Evolutionary conservation across 23 tunicate species (phyloP).

Genomic region (Oikopleura dioica): DNA sequence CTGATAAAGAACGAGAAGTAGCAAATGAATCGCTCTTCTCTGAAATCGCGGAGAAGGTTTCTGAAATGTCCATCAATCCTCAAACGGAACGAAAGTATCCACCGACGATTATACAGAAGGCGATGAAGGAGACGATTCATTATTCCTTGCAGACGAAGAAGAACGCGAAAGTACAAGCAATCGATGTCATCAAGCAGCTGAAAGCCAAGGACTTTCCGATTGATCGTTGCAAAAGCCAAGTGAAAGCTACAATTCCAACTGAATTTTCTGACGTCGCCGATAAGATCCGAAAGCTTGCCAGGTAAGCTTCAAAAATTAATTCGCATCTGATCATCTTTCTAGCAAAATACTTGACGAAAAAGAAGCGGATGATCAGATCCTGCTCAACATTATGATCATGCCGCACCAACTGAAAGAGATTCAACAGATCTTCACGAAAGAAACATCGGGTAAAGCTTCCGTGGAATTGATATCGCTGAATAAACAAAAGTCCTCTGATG

Average conservation of each 20-base stretch:
- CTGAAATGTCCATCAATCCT: conserved; percentile 92
- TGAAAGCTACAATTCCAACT: conserved; percentile 46
- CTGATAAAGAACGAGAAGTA: conserved; percentile 74
- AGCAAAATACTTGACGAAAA: neutral
- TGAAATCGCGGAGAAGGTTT: conserved; percentile 71
- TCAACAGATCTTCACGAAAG: conserved; percentile 42
- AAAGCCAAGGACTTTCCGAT: conserved; percentile 60
- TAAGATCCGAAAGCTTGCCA: conserved; percentile 32
- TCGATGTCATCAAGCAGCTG: conserved; percentile 64
- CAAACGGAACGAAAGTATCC: conserved; percentile 79
- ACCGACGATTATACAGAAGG: conserved; percentile 48
- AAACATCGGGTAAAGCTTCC: conserved; percentile 62
- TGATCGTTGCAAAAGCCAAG: conserved; percentile 61
- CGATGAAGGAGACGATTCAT: conserved; percentile 93
- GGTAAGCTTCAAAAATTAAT: conserved; percentile 17
- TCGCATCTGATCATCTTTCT: neutral
- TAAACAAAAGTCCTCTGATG: neutral
- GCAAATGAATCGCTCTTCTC: conserved; percentile 47
- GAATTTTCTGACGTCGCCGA: conserved; percentile 32
- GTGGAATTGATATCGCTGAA: conserved; percentile 30
- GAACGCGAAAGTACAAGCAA: conserved; percentile 77
- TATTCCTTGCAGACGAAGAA: conserved; percentile 73
- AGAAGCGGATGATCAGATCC: neutral
- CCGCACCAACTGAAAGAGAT: conserved; percentile 18
- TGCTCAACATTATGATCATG: neutral